Conservation (phyloP, 2,797 vertebrate genomes). For the Pseudochaenichthys georgianus region DNA sequence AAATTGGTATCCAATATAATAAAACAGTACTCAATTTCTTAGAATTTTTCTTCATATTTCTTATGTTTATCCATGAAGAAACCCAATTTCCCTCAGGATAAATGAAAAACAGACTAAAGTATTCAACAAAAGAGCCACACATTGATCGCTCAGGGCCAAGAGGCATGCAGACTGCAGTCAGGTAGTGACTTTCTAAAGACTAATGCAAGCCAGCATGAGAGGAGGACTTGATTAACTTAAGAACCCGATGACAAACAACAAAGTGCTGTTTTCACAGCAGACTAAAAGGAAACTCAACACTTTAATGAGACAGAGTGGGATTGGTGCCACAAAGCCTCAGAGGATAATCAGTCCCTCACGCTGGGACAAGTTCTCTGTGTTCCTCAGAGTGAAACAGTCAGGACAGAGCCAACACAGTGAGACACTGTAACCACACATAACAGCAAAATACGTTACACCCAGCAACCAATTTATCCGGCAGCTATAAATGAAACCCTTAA, state of each 20-base stretch:
- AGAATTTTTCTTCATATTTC: too few species aligned
- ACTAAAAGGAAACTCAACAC: conserved; percentile 51
- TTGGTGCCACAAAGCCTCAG: conserved; percentile 11
- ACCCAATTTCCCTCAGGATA: too few species aligned
- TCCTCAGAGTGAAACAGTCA: background rate
- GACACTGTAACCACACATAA: background rate
- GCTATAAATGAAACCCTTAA: background rate
- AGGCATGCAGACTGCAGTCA: background rate
- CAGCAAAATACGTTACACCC: background rate
- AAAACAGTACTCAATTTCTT: too few species aligned
- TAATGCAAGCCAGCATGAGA: conserved; percentile 21
- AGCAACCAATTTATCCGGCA: background rate
- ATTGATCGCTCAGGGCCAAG: background rate
- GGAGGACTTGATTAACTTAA: conserved; percentile 14
- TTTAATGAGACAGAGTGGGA: conserved; percentile 9
- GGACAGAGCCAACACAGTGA: background rate
- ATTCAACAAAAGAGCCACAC: background rate
- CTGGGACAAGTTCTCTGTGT: background rate
- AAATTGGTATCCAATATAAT: too few species aligned
- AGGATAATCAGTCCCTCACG: conserved; percentile 18
- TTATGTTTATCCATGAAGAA: too few species aligned
- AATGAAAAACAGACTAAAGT: too few species aligned
- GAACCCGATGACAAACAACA: conserved; percentile 26
- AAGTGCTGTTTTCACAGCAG: conserved; percentile 31
- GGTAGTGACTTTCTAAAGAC: conserved; percentile 12